These are phyloP conservation scores for Serripes groenlandicus DNA, from an alignment of 2,888 invertebrate species.

Conservation along the genomic window DNA sequence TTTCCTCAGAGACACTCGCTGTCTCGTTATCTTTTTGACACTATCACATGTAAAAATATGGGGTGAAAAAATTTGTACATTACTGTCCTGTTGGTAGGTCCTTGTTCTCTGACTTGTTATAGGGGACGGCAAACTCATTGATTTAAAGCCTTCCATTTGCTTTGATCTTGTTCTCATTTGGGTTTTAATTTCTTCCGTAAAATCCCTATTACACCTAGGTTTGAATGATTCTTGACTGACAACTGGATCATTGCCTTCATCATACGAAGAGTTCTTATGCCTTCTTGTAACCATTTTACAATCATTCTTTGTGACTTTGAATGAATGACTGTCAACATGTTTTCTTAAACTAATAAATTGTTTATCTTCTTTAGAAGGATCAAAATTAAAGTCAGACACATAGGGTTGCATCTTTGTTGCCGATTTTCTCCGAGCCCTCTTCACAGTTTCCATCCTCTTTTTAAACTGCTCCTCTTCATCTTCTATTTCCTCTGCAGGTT, in stretches of 20 bases:
- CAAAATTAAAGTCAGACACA: slow-evolving; percentile 62
- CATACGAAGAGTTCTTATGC: not conserved
- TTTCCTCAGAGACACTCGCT: not conserved
- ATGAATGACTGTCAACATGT: not conserved
- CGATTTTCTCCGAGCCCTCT: slow-evolving; percentile 38
- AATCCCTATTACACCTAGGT: not conserved
- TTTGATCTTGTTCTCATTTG: slow-evolving; percentile 8
- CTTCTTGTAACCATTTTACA: not conserved
- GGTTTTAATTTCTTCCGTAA: not conserved
- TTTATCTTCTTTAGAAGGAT: slow-evolving; percentile 4
- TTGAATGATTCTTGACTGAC: not conserved
- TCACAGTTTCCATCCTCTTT: slow-evolving; percentile 47
- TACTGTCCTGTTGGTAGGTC: not conserved
- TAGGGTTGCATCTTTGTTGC: slow-evolving; percentile 39
- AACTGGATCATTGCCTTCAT: not conserved
- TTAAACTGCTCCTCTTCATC: slow-evolving; percentile 48
- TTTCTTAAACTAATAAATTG: not conserved
- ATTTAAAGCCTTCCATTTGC: not conserved
- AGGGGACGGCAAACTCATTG: not conserved
- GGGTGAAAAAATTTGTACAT: slow-evolving; percentile 9
- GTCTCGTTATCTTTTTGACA: slow-evolving; percentile 30
- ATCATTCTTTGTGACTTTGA: not conserved
- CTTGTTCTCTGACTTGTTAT: not conserved
- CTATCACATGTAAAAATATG: slow-evolving; percentile 31
- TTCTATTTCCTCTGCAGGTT: not conserved